Conservation (phyloP, 2,113 vertebrate species). For the Atherinomorus stipes region DNA sequence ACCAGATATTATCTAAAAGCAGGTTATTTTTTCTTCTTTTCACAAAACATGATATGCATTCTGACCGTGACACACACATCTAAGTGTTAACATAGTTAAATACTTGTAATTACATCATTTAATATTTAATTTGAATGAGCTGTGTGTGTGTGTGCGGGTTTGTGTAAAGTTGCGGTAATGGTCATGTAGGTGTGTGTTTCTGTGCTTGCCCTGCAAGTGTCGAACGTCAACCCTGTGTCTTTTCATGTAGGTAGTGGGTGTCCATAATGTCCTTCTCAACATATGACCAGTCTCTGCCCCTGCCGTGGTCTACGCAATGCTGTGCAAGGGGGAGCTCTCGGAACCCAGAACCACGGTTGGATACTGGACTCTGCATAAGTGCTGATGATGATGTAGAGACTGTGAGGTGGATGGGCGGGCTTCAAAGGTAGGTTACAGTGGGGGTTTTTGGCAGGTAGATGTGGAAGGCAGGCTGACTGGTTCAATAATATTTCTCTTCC, state of each 20-base stretch:
- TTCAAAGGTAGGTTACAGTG: constrained; percentile 49
- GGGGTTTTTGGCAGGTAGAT: constrained; percentile 53
- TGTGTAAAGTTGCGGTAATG: constrained; percentile 17
- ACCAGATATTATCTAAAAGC: constrained; percentile 41
- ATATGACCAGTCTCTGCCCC: constrained; percentile 72
- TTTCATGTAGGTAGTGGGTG: constrained; percentile 55
- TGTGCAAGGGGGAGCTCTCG: constrained; percentile 45
- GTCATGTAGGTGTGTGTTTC: constrained; percentile 24
- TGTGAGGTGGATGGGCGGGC: constrained; percentile 34
- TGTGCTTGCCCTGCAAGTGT: constrained; percentile 66
- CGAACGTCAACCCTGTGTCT: constrained; percentile 56
- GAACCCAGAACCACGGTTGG: constrained; percentile 13
- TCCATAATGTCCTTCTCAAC: constrained; percentile 39
- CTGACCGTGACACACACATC: constrained; percentile 67
- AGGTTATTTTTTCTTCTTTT: constrained; percentile 61
- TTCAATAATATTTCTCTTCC: constrained; percentile 41
- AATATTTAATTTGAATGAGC: constrained; percentile 39
- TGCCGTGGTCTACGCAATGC: constrained; percentile 57
- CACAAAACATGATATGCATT: constrained; percentile 74
- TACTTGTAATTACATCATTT: constrained; percentile 75
- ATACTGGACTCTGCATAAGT: constrained; percentile 54
- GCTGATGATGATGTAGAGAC: constrained; percentile 39
- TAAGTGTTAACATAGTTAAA: constrained; percentile 75
- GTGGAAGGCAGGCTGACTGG: constrained; percentile 65
- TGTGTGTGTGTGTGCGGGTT: constrained; percentile 18